Evolutionary conservation across 2,113 vertebrate genomes (phyloP), one percentile per base, ranked within the genome.

Genomic region (Psammodynastes pulverulentus): DNA sequence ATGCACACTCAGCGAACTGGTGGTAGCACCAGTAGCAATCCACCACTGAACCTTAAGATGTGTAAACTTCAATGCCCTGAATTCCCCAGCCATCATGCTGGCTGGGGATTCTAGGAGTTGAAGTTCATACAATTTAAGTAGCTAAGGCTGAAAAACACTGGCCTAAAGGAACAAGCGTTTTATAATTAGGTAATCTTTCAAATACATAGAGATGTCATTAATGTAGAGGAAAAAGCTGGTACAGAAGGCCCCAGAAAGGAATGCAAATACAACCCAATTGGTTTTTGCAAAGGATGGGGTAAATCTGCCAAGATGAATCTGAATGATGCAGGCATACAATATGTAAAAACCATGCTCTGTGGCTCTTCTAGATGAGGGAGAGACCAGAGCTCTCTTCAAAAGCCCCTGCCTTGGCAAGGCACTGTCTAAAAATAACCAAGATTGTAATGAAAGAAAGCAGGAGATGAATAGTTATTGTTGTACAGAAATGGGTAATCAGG

Each of bases 401-500:
- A 54, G 51, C 51, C 24, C 26, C 24, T 5, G 79, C 24, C 86
- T 92, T 39, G 52, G 58, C 24, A 72, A n/a, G 86, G 86, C 58
- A 5, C 24, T 8, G 0, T 23, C 67, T 89, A 89, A 89, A 92
- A 92, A 89, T 84, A 92, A 52, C 87, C 9, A 26, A 39, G 46
- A 43, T 12, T n/a, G 15, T 26, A 23, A 58, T 29, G 87, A 29
- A 85, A 89, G 87, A 46, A 45, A 39, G 29, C 2, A 45, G 39
- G 52, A 89, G 91, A 89, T 49, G 48, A 89, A 92, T 92, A 51
- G 43, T 56, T 56, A 56, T 48, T 84, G 52, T 89, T 39, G 67
- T 26, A 39, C 72, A 89, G 67, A 92, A 92, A 92, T 49, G 52
- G 91, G 72, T 58, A 92, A 92, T 92, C 87, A 85, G 52, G 87